phyloP scores from a whole-genome alignment of 2,888 invertebrate genomes.

The Tachina grossa region DNA sequence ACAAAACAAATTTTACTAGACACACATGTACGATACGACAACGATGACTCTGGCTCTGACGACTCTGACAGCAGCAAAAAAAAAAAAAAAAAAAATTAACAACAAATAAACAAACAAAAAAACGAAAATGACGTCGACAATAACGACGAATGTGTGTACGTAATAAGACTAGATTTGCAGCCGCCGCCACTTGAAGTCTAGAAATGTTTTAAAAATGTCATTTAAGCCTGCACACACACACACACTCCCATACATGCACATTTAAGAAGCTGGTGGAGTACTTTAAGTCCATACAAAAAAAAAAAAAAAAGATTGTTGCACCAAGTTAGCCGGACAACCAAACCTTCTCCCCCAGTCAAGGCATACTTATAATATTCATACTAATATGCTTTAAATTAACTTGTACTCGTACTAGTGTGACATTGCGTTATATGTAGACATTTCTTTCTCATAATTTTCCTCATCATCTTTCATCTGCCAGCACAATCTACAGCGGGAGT shows the following conservation, averaged over 20 bases:
- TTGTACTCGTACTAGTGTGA: conserved; percentile 56
- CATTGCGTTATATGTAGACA: conserved; percentile 21
- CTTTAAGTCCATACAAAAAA: conserved; percentile 34
- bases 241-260: no score
- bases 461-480: conserved; percentile 36
- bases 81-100: neutral
- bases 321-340: conserved; percentile 21
- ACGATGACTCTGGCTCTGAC: conserved; percentile 43
- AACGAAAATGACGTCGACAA: no score
- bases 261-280: neutral
- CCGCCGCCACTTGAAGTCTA: conserved; percentile 64
- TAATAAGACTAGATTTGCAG: conserved; percentile 69
- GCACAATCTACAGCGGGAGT: conserved; percentile 48
- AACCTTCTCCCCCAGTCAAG: conserved; percentile 17
- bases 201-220: conserved; percentile 76
- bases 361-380: conserved; percentile 45
- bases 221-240: conserved; percentile 76
- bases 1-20: conserved; percentile 59
- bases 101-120: neutral
- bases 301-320: conserved; percentile 35
- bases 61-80: conserved; percentile 29
- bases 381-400: conserved; percentile 71
- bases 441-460: conserved; percentile 37
- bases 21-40: conserved; percentile 38
- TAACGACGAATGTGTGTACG: conserved; percentile 45